Base-by-base conservation (phyloP, 2,113 vertebrate genomes). In the Edolisoma coerulescens region DNA sequence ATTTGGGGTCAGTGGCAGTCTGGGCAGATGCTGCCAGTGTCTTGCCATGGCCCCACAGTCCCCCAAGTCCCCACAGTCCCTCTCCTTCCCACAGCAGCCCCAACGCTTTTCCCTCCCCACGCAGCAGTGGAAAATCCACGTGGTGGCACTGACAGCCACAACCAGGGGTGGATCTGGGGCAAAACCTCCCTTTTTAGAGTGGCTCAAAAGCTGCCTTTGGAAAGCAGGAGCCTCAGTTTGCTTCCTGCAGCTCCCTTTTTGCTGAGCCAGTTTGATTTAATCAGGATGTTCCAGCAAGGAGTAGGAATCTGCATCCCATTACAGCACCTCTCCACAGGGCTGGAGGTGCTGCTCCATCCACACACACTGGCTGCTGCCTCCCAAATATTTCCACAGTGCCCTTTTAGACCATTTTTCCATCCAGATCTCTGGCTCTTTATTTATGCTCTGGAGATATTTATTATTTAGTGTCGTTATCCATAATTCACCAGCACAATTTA, bases 381-480 rank as follows among this genome's bases (percentile, higher is more conserved):
- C 3, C 1, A 59, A 49, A 42, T 27, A 61, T 27, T 59, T 87
- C 84, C 86, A 56, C 39, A 10, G n/a, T 3, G 13, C 56, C 73
- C 71, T 73, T 81, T 85, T 61, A 54, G 80, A 44, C 32, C 44
- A 0, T 60, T 85, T 90, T 63, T 1, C 49, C 41, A n/a, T 27
- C 61, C 33, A 7, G 41, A 74, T 44, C 56, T 50, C 35, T 3
- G 56, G 17, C 65, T 89, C 44, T 57, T 61, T 57, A 65, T 61
- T 93, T 90, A 37, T 54, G 81, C 78, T 73, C 71, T 37, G 45
- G 64, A 75, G 78, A 23, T 71, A 79, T 95, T 88, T 68, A 85
- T 96, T 95, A 90, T 95, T 97, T 82, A 95, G 63, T 64, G 42
- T 41, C 27, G 2, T 78, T 90, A 84, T 94, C 90, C 89, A 84